A percentile compares a stretch with the other conserved stretches of the same genome.
Evolutionary conservation across 2,888 invertebrate species (phyloP).

Genomic region (Branchipolynoe longqiensis): DNA sequence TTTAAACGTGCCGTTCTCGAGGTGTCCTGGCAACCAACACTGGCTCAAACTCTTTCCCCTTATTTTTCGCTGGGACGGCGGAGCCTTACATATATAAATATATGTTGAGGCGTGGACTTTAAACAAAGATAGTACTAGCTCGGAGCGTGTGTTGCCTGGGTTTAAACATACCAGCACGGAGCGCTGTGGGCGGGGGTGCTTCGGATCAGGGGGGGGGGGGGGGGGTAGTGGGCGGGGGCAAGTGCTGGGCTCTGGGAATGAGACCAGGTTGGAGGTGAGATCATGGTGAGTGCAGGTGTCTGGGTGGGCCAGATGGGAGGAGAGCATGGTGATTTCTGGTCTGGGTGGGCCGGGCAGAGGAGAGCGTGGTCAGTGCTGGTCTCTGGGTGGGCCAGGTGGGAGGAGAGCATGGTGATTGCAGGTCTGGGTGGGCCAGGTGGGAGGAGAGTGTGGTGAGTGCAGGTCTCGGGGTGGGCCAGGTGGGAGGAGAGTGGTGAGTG

Average conservation of each 20-base stretch:
- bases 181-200: too few relatives aligned
- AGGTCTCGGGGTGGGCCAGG: too few relatives aligned
- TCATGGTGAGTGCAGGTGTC: not conserved
- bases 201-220: not conserved
- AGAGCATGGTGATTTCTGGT: not conserved
- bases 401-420: not conserved
- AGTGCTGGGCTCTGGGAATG: too few relatives aligned
- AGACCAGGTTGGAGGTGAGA: too few relatives aligned
- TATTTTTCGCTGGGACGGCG: not conserved
- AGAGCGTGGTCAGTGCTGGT: not conserved
- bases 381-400: not conserved
- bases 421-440: not conserved
- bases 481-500: not conserved
- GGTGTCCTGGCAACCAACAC: conserved; percentile 45
- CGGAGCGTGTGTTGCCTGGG: too few relatives aligned
- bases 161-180: too few relatives aligned
- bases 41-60: conserved; percentile 8
- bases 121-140: too few relatives aligned
- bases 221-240: not conserved
- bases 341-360: too few relatives aligned
- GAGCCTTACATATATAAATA: not conserved
- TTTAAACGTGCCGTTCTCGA: conserved; percentile 10
- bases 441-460: not conserved
- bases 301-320: not conserved
- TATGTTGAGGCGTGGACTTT: not conserved